These are phyloP conservation scores for Stenichneumon culpator DNA, from an alignment of 2,888 invertebrate genomes.

Conservation along the genomic window DNA sequence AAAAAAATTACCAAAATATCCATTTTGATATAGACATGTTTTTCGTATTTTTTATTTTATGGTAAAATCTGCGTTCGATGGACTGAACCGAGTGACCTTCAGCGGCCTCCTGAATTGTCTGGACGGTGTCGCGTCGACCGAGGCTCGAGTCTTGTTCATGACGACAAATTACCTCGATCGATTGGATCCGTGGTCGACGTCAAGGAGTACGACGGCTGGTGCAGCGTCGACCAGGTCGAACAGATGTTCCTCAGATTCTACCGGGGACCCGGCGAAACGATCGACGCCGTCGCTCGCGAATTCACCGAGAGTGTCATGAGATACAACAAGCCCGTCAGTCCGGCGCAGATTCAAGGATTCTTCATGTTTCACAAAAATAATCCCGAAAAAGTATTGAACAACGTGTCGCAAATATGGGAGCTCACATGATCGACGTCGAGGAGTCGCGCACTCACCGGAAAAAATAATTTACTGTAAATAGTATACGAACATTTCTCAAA, in stretches of 20 bases:
- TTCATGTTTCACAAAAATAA: slow-evolving; percentile 96
- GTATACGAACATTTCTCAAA: slow-evolving; percentile 3
- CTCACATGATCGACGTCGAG: slow-evolving; percentile 85
- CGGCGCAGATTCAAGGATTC: slow-evolving; percentile 97
- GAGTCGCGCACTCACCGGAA: background rate
- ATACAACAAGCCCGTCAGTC: slow-evolving; percentile 90
- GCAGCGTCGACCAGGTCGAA: slow-evolving; percentile 92
- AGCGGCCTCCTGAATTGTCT: slow-evolving; percentile 99
- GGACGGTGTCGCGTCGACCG: slow-evolving; percentile 99
- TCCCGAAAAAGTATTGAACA: slow-evolving; percentile 88
- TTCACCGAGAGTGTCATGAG: slow-evolving; percentile 90
- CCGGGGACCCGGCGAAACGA: slow-evolving; percentile 86
- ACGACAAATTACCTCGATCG: slow-evolving; percentile 99
- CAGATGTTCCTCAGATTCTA: slow-evolving; percentile 97
- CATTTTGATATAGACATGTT: too few species aligned
- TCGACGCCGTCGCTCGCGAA: slow-evolving; percentile 85
- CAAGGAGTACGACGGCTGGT: slow-evolving; percentile 94
- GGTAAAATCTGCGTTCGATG: slow-evolving; percentile 94
- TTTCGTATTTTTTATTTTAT: slow-evolving; percentile 38
- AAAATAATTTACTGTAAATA: slow-evolving; percentile 38
- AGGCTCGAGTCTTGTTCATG: slow-evolving; percentile 99
- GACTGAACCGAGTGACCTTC: slow-evolving; percentile 97
- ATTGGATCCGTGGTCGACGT: slow-evolving; percentile 98
- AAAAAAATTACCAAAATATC: too few species aligned
- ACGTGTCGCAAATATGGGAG: slow-evolving; percentile 90